A percentile compares a stretch with the other conserved stretches of the same genome.
These are phyloP conservation scores for Microctonus brassicae DNA, from an alignment of 2,888 invertebrate species.

Conservation along the genomic window DNA sequence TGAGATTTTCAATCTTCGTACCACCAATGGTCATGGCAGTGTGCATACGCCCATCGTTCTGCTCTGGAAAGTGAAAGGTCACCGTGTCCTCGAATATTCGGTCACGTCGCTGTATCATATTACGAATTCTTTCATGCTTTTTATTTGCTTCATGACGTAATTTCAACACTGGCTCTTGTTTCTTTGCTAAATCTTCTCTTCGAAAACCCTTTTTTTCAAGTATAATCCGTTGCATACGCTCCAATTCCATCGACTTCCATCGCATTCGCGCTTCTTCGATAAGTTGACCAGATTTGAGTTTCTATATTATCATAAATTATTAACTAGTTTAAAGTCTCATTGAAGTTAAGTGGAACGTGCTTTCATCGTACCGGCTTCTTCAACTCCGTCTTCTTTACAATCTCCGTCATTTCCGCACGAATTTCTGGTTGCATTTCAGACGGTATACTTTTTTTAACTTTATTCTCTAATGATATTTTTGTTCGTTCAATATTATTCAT, in stretches of 20 bases:
- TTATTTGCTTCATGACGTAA: conserved; percentile 73
- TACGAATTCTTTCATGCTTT: conserved; percentile 74
- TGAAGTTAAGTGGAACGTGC: background rate
- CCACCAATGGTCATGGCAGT: conserved; percentile 16
- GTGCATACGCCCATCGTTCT: conserved; percentile 38
- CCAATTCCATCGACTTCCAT: conserved; percentile 77
- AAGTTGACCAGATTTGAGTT: conserved; percentile 48
- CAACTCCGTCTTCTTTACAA: conserved; percentile 53
- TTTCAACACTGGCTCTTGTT: conserved; percentile 75
- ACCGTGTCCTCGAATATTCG: conserved; percentile 78
- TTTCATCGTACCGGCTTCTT: conserved; percentile 29
- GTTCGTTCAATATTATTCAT: conserved; percentile 68
- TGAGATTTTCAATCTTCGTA: conserved; percentile 6
- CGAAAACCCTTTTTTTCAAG: conserved; percentile 76
- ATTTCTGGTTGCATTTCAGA: conserved; percentile 59
- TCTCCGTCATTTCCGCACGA: conserved; percentile 67
- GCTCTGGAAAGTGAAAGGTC: conserved; percentile 75
- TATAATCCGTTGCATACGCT: conserved; percentile 76
- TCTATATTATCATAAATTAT: conserved; percentile 44
- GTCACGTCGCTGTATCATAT: conserved; percentile 74
- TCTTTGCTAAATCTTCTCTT: conserved; percentile 74
- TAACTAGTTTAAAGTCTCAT: conserved; percentile 19
- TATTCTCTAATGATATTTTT: conserved; percentile 69
- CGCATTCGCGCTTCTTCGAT: conserved; percentile 71
- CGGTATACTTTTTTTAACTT: conserved; percentile 65